A percentile compares a stretch with the other conserved stretches of the same genome.
Evolutionary conservation across 2,888 invertebrate species (phyloP).

Genomic region (Hetaerina titia): DNA sequence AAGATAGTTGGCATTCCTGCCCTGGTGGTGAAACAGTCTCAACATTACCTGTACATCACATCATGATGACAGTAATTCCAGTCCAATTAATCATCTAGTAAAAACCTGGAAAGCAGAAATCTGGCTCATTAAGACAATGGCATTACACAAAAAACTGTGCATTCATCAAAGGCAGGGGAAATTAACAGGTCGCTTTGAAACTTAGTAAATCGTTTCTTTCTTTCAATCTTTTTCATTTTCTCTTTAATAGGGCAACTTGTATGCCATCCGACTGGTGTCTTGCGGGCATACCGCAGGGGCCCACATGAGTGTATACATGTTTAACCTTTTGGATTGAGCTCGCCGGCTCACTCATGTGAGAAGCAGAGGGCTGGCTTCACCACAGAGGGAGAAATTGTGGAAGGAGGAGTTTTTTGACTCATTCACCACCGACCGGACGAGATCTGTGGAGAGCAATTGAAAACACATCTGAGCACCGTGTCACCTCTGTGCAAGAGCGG

Average conservation of each 20-base stretch:
- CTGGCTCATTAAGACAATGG: slow-evolving; percentile 64
- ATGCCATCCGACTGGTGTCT: slow-evolving; percentile 67
- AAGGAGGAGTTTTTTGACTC: slow-evolving; percentile 67
- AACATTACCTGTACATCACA: slow-evolving; percentile 45
- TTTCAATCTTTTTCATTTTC: slow-evolving; percentile 65
- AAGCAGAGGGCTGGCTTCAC: slow-evolving; percentile 67
- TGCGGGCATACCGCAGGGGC: slow-evolving; percentile 67
- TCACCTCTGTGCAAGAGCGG: slow-evolving; percentile 67
- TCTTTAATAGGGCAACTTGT: slow-evolving; percentile 66
- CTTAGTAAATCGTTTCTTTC: slow-evolving; percentile 32
- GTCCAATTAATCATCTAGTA: slow-evolving; percentile 51
- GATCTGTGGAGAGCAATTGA: slow-evolving; percentile 67
- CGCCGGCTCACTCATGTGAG: slow-evolving; percentile 67
- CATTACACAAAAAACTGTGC: slow-evolving; percentile 45
- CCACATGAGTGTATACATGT: slow-evolving; percentile 67
- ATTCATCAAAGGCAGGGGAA: slow-evolving; percentile 63
- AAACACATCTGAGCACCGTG: slow-evolving; percentile 67
- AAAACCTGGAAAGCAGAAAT: slow-evolving; percentile 62
- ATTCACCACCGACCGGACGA: slow-evolving; percentile 67
- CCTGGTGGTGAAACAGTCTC: slow-evolving; percentile 3
- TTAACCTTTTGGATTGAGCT: slow-evolving; percentile 67
- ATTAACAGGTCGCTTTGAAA: slow-evolving; percentile 60
- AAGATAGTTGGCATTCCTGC: not conserved
- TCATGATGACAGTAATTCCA: slow-evolving; percentile 11
- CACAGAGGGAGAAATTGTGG: slow-evolving; percentile 67